phyloP scores from a whole-genome alignment of 2,888 invertebrate species.

The Myopa testacea region DNA sequence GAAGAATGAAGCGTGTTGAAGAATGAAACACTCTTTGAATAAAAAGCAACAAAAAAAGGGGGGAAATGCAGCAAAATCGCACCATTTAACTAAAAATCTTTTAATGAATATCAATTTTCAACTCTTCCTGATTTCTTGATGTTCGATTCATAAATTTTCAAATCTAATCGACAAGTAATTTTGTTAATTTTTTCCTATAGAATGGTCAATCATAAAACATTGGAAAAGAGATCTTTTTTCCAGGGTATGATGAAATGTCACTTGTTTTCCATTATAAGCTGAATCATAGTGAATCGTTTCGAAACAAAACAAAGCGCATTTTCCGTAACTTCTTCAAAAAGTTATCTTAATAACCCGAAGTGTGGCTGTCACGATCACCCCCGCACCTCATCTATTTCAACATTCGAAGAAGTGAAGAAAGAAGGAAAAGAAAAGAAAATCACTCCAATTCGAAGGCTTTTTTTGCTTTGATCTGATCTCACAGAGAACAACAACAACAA shows the following conservation, averaged over 20 bases:
- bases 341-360: not conserved
- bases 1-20: no score
- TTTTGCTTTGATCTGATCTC: not conserved
- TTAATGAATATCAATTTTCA: no score
- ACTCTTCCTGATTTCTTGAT: no score
- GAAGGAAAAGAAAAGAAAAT: conserved; percentile 12
- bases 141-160: no score
- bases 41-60: not conserved
- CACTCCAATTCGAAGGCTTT: conserved; percentile 23
- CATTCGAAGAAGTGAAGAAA: conserved; percentile 7
- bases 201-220: no score
- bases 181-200: no score
- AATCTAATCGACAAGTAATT: no score
- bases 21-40: not conserved
- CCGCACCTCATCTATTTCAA: not conserved
- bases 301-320: conserved; percentile 14
- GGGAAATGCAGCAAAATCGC: not conserved
- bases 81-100: no score
- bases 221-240: not conserved
- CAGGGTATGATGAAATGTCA: conserved; percentile 31
- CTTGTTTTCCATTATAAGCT: not conserved
- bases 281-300: conserved; percentile 4
- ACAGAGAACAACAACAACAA: not conserved
- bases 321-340: not conserved
- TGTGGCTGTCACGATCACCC: not conserved